phyloP scores from a whole-genome alignment of 2,888 invertebrate species.

The Allygus modestus region DNA sequence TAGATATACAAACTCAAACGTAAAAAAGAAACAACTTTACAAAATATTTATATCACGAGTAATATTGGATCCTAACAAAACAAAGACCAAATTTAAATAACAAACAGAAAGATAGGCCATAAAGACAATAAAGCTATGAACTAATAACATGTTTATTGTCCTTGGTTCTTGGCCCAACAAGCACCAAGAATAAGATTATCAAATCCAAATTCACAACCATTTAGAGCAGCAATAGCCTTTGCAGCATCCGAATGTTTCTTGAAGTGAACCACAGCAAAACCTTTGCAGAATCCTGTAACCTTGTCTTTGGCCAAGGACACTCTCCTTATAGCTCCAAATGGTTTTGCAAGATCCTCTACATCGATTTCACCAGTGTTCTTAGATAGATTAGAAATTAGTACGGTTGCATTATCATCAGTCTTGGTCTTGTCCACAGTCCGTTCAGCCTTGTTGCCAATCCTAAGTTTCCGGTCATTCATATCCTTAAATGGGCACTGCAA shows the following conservation, averaged over 20 bases:
- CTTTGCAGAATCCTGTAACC: slow-evolving; percentile 90
- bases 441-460: slow-evolving; percentile 78
- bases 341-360: slow-evolving; percentile 96
- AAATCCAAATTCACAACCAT: slow-evolving; percentile 98
- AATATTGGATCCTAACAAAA: no score
- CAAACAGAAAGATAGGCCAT: no score
- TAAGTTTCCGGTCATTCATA: slow-evolving; percentile 74
- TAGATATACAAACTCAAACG: no score
- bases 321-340: slow-evolving; percentile 94
- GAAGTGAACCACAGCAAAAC: slow-evolving; percentile 99
- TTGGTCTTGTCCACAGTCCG: slow-evolving; percentile 80
- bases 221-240: slow-evolving; percentile 91
- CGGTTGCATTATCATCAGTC: slow-evolving; percentile 89
- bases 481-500: slow-evolving; percentile 99
- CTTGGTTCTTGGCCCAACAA: slow-evolving; percentile 93
- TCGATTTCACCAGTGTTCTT: slow-evolving; percentile 97
- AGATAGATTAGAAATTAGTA: slow-evolving; percentile 97
- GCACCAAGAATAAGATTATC: slow-evolving; percentile 98
- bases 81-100: no score
- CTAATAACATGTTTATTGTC: not conserved
- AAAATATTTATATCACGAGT: no score
- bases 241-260: slow-evolving; percentile 94
- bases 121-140: not conserved
- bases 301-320: slow-evolving; percentile 98
- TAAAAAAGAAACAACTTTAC: no score